Evolutionary conservation across 2,797 vertebrate genomes (phyloP).

Genomic region (Dallia pectoralis): DNA sequence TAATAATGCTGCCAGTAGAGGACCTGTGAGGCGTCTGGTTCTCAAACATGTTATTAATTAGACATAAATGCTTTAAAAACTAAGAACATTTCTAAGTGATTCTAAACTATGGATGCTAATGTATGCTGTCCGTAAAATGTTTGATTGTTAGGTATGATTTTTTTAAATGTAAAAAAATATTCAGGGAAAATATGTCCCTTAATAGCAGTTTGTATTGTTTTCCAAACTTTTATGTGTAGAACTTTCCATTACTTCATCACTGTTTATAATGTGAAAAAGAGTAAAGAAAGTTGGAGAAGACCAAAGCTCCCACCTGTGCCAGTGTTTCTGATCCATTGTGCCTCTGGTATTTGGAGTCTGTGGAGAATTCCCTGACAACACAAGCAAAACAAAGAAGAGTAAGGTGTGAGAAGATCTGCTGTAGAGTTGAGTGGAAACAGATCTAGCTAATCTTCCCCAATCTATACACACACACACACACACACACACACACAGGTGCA

Average conservation of each 20-base stretch:
- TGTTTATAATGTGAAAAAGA: background rate
- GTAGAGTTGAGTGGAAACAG: constrained; percentile 46
- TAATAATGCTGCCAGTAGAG: too few species aligned
- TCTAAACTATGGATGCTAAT: too few species aligned
- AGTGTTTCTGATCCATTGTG: constrained; percentile 40
- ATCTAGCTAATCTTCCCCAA: constrained; percentile 42
- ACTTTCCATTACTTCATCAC: background rate
- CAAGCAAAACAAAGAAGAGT: constrained; percentile 66
- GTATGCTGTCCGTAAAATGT: background rate
- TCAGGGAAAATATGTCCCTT: background rate
- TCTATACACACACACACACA: constrained; percentile 34
- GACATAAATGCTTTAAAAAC: too few species aligned
- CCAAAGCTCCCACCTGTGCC: constrained; percentile 46
- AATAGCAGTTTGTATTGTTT: background rate
- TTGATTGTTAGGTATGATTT: background rate
- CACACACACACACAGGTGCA: constrained; percentile 42
- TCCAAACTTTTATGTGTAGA: background rate
- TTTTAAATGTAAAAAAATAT: background rate
- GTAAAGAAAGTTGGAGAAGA: constrained; percentile 18
- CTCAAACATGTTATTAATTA: too few species aligned
- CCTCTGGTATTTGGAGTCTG: constrained; percentile 39
- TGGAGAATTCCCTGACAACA: constrained; percentile 54
- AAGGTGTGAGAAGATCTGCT: constrained; percentile 66
- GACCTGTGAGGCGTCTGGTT: too few species aligned
- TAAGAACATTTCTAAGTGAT: too few species aligned